Percentiles rank a stretch among this genome's conserved stretches.
phyloP scores from a whole-genome alignment of 1,140 invertebrate genomes.

The Drosophila nasuta region DNA sequence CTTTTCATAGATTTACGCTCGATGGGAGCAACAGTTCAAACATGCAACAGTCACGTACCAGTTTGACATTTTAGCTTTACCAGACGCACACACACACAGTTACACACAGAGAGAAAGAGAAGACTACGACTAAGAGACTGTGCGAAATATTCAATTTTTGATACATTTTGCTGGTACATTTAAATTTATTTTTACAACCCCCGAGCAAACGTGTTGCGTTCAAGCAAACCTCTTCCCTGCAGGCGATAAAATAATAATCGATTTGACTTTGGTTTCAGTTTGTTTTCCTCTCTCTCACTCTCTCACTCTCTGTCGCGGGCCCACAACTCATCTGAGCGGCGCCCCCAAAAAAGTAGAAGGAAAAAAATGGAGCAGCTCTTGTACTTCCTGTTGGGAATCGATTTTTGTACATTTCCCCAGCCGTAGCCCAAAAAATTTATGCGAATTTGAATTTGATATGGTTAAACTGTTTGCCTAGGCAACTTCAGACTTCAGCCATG shows the following conservation, averaged over 20 bases:
- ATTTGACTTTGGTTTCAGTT: constrained; percentile 75
- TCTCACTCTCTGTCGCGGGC: background rate
- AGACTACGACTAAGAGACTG: constrained; percentile 15
- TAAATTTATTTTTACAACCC: constrained; percentile 75
- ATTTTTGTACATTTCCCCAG: constrained; percentile 58
- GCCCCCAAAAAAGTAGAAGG: constrained; percentile 9
- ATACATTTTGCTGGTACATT: constrained; percentile 73
- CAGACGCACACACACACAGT: background rate
- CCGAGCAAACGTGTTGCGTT: constrained; percentile 44
- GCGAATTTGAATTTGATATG: constrained; percentile 80
- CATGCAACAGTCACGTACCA: constrained; percentile 65
- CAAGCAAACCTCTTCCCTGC: constrained; percentile 20
- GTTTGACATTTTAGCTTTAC: constrained; percentile 47
- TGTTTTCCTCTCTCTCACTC: background rate
- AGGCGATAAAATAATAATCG: constrained; percentile 80
- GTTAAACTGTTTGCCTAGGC: constrained; percentile 77
- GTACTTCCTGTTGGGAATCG: constrained; percentile 69
- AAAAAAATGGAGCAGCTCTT: constrained; percentile 61
- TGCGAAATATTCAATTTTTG: constrained; percentile 73
- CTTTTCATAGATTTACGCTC: constrained; percentile 7
- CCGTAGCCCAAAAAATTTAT: constrained; percentile 59
- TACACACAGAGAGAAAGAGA: too few relatives aligned
- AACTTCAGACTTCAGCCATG: constrained; percentile 65
- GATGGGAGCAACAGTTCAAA: constrained; percentile 25
- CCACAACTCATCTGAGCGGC: constrained; percentile 52